phyloP scores from a whole-genome alignment of 2,888 invertebrate genomes.

The Eurytoma californica region DNA sequence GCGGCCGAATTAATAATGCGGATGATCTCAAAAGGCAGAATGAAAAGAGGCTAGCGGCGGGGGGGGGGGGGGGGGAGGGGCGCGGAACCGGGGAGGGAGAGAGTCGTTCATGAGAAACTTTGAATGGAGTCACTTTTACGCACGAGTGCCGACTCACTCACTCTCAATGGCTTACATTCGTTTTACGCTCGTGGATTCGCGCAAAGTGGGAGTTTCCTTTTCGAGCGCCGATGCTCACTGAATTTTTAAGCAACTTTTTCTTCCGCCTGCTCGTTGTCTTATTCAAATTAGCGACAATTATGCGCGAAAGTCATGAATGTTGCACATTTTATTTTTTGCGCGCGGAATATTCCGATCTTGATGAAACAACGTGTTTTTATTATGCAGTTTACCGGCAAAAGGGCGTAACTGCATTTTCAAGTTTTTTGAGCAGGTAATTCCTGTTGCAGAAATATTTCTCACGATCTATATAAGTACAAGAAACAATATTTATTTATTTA shows the following conservation, averaged over 20 bases:
- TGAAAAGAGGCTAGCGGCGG: background rate
- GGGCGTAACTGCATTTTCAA: too few relatives aligned
- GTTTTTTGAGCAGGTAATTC: too few relatives aligned
- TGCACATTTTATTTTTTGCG: background rate
- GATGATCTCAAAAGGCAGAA: slow-evolving; percentile 16
- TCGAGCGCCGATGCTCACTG: slow-evolving; percentile 5
- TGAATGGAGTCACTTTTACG: slow-evolving; percentile 31
- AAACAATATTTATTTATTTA: too few relatives aligned
- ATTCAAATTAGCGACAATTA: too few relatives aligned
- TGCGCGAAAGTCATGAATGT: too few relatives aligned
- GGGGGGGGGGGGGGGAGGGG: background rate
- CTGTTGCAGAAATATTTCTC: too few relatives aligned
- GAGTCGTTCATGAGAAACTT: slow-evolving; percentile 22
- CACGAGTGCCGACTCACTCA: slow-evolving; percentile 20
- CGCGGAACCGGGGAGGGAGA: background rate
- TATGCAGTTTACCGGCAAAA: too few relatives aligned
- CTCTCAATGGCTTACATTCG: slow-evolving; percentile 17
- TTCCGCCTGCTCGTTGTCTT: too few relatives aligned
- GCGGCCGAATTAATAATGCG: slow-evolving; percentile 44
- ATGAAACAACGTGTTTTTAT: background rate
- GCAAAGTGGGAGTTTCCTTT: slow-evolving; percentile 24
- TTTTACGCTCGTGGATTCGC: slow-evolving; percentile 17
- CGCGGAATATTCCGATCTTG: too few relatives aligned
- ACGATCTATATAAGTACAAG: too few relatives aligned
- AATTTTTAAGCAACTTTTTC: slow-evolving; percentile 12